A percentile compares a stretch with the other conserved stretches of the same genome.
Evolutionary conservation across 2,113 vertebrate genomes (phyloP).

Genomic region (Eurypyga helias): DNA sequence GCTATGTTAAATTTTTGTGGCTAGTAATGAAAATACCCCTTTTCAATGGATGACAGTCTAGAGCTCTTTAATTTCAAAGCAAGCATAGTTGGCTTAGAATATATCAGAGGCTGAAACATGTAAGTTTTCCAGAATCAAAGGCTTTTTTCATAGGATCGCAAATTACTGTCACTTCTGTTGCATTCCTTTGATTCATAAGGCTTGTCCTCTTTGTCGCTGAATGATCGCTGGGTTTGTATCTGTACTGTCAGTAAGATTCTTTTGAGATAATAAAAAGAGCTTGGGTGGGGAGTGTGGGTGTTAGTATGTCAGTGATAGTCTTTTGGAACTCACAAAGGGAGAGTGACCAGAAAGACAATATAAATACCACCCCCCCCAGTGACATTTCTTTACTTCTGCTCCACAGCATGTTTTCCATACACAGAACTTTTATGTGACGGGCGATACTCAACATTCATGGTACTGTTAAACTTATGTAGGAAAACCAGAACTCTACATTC

Average conservation of each 20-base stretch:
- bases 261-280: background rate
- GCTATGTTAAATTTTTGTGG: background rate
- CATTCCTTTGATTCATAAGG: background rate
- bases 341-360: background rate
- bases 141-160: background rate
- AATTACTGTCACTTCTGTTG: background rate
- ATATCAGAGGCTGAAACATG: background rate
- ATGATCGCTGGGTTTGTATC: background rate
- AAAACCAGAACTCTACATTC: background rate
- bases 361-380: background rate
- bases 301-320: background rate
- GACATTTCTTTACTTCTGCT: background rate
- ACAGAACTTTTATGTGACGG: background rate
- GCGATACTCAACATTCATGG: background rate
- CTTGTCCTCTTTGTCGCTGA: background rate
- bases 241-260: background rate
- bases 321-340: background rate
- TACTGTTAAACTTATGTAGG: background rate
- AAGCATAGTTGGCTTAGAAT: background rate
- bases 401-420: background rate
- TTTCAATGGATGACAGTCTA: background rate
- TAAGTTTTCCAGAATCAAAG: background rate
- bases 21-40: background rate
- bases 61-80: background rate
- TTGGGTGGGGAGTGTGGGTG: background rate